Evolutionary conservation across 2,888 invertebrate genomes (phyloP), one percentile per base, ranked within the genome.

Genomic region (Cenopis cana): DNA sequence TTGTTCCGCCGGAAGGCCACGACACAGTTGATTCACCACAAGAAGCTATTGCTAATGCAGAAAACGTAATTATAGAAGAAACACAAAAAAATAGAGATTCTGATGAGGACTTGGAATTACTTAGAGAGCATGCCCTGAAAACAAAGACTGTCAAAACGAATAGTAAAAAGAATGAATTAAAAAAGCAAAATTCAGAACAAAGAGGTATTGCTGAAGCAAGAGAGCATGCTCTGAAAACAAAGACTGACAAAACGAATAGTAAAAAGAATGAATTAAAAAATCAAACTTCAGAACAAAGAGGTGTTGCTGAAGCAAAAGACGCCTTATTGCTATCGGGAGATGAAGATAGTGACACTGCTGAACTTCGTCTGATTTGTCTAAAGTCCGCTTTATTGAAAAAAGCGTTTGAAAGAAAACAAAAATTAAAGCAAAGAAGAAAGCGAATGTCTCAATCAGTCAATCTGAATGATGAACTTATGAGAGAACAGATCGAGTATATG

Each of bases 321-420:
- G 70, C 70, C 33, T 49, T 73, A n/a, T 67, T 72, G 64, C 49
- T 79, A 33, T 89, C 90, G 59, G 93, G 94, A 73, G 94, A 94
- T 73, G 94, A 94, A 78, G 95, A 95, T 75, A 94, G 93, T 81
- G 95, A 96, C 79, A 94, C 95, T 73, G 87, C 94, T 65, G 93
- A 95, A 76, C 85, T 96, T 60, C 89, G 96, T 76, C 85, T 95
- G 76, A 95, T 95, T 75, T 96, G 96, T 67, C 85, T 96, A n/a
- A 95, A 94, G 77, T 96, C 96, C n/a, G 95, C 96, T 8, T 87
- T 96, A 55, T 79, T 95, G 54, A 96, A 95, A 77, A 96, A 95
- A 84, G 95, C 94, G 71, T 93, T 94, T 75, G 94, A 95, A 82
- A 91, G 94, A 81, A 94, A 94, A 84, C 86, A 85, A 74, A 91